Percentiles rank a stretch among this genome's conserved stretches.
Evolutionary conservation across 2,797 vertebrate genomes (phyloP).

Genomic region (Enteromius trimaculatus): DNA sequence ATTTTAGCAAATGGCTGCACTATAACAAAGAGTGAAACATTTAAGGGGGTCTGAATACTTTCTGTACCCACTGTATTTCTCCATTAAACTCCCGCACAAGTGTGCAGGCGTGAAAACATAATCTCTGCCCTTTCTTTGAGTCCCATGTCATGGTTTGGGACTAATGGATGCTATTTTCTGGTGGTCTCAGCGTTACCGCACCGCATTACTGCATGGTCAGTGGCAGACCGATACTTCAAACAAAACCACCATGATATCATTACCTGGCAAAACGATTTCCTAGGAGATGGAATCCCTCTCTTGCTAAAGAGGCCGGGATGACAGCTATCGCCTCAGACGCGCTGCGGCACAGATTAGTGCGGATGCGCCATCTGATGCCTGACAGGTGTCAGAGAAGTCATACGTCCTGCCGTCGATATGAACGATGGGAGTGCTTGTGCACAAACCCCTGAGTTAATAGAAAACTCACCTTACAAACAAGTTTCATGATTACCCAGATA

Average conservation of each 20-base stretch:
- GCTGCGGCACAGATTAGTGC: conserved; percentile 6
- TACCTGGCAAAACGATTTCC: conserved; percentile 44
- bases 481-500: background rate
- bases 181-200: conserved; percentile 28
- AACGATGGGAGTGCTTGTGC: background rate
- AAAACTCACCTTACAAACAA: conserved; percentile 30
- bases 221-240: conserved; percentile 44
- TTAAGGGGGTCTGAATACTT: no score
- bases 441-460: conserved; percentile 9
- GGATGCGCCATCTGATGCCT: conserved; percentile 25
- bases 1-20: no score
- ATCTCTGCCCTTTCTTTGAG: conserved; percentile 17
- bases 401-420: conserved; percentile 5
- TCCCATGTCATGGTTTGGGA: conserved; percentile 24
- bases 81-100: conserved; percentile 37
- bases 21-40: no score
- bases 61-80: conserved; percentile 12
- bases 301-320: conserved; percentile 22
- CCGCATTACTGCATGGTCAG: conserved; percentile 41
- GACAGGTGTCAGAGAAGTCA: conserved; percentile 46
- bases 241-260: conserved; percentile 50
- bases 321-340: conserved; percentile 33
- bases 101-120: conserved; percentile 40
- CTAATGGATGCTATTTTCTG: conserved; percentile 41
- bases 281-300: conserved; percentile 28